Evolutionary conservation across 1,140 invertebrate genomes (phyloP).

Genomic region (Dendrolimus punctatus): DNA sequence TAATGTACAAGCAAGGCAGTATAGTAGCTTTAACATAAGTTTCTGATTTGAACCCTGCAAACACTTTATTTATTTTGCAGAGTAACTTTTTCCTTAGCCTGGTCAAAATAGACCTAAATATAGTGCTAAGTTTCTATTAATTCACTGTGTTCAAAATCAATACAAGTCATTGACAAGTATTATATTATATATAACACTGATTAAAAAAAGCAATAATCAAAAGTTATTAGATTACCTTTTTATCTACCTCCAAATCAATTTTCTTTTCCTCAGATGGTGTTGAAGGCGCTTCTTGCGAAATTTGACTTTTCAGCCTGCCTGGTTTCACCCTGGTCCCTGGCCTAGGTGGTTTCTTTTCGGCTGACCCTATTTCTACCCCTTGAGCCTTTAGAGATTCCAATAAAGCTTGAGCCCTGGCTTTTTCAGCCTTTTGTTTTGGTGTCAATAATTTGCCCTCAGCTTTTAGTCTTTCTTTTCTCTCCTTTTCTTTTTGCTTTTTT

Average conservation of each 20-base stretch:
- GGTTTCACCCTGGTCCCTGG: constrained; percentile 82
- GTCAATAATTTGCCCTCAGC: constrained; percentile 96
- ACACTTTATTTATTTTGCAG: too few relatives aligned
- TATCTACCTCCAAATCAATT: constrained; percentile 73
- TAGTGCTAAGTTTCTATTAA: too few relatives aligned
- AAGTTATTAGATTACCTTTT: constrained; percentile 46
- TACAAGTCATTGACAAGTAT: too few relatives aligned
- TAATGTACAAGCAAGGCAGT: too few relatives aligned
- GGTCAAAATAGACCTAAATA: too few relatives aligned
- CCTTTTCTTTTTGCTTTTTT: constrained; percentile 96
- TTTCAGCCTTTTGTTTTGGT: constrained; percentile 92
- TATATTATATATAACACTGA: too few relatives aligned
- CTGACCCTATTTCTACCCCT: constrained; percentile 78
- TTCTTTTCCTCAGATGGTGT: constrained; percentile 69
- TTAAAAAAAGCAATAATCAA: background rate
- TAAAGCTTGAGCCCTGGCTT: constrained; percentile 88
- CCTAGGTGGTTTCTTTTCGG: constrained; percentile 76
- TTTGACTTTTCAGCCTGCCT: constrained; percentile 79
- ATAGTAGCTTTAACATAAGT: too few relatives aligned
- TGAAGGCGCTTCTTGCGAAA: constrained; percentile 61
- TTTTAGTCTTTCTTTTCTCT: constrained; percentile 92
- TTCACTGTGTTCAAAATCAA: too few relatives aligned
- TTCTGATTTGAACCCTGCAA: too few relatives aligned
- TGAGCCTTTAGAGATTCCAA: constrained; percentile 90
- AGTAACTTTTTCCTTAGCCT: too few relatives aligned